Base-by-base conservation (phyloP, 2,888 invertebrate genomes). In the Barypeithes pellucidus region DNA sequence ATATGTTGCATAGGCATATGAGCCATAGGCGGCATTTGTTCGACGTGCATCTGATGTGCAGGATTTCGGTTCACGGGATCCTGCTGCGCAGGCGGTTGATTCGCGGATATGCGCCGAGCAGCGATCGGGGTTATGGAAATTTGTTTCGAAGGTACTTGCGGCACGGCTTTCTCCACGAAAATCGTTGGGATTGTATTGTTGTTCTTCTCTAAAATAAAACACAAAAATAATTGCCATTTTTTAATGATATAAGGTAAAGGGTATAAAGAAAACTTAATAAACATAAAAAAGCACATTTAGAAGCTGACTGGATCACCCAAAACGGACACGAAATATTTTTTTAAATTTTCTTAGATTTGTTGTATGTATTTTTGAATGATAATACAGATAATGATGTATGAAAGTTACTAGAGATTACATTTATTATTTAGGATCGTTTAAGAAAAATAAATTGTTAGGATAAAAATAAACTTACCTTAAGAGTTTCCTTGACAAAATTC, bases 241-340 rank as follows among this genome's bases (percentile, higher is more conserved):
- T 50, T 22, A 9, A 16, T 45, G 3, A 18, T 20, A 8, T 20
- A 47, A 9, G 7, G 29, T 33, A n/a, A 14, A 7, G 16, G 9
- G 9, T 57, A 7, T n/a, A 33, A n/a, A n/a, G 7, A 14, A 7
- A 29, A 29, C 12, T n/a, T 14, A 16, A 2, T n/a, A 24, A 22
- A 50, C 50, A 50, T 50, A n/a, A n/a, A 57, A 8, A 57, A 57
- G 54, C 54, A 57, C 54, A 57, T 57, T 33, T 3, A 57, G 7
- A 57, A 33, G 54, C 54, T 14, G 29, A 14, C 3, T 14, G 29
- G 54, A 2, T 54, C 16, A 54, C 54, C 54, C 54, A 33, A n/a
- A 24, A 43, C 43, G 43, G 16, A 43, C 12, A 50, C 20, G 0
- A 50, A 22, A 50, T 22, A 12, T 47, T 18, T 45, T 16, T 16